Evolutionary conservation across 2,888 invertebrate species (phyloP).

Genomic region (Microdon myrmicae): DNA sequence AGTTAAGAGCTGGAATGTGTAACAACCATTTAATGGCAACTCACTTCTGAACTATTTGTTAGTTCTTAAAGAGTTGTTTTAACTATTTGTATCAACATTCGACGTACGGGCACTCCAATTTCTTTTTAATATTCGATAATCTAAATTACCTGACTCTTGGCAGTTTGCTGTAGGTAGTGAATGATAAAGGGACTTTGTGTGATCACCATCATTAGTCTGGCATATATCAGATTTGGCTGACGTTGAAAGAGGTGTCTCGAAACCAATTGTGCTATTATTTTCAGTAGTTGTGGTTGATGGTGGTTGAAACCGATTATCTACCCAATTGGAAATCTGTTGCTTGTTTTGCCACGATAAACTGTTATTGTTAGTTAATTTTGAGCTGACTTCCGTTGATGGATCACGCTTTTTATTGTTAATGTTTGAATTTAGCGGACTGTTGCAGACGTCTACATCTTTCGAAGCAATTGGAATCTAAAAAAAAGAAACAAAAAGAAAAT

Average conservation of each 20-base stretch:
- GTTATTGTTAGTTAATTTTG: conserved; percentile 37
- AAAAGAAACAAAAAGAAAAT: too few species aligned
- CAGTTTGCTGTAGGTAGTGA: conserved; percentile 17
- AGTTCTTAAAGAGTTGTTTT: conserved; percentile 44
- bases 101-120: conserved; percentile 60
- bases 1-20: conserved; percentile 47
- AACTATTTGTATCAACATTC: conserved; percentile 66
- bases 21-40: conserved; percentile 47
- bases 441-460: too few species aligned
- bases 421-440: too few species aligned
- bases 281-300: conserved; percentile 35
- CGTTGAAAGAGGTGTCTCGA: conserved; percentile 50
- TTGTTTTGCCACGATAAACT: conserved; percentile 37
- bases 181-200: conserved; percentile 20
- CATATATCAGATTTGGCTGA: conserved; percentile 14
- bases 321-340: conserved; percentile 16
- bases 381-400: too few species aligned
- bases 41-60: conserved; percentile 31
- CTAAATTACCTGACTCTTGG: conserved; percentile 28
- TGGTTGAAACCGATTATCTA: conserved; percentile 16
- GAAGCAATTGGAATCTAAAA: too few species aligned
- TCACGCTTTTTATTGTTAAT: too few species aligned
- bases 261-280: conserved; percentile 55
- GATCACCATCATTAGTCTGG: conserved; percentile 33
- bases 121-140: conserved; percentile 52